Conservation (phyloP, 2,888 invertebrate species). For the Bombyx huttoni region DNA sequence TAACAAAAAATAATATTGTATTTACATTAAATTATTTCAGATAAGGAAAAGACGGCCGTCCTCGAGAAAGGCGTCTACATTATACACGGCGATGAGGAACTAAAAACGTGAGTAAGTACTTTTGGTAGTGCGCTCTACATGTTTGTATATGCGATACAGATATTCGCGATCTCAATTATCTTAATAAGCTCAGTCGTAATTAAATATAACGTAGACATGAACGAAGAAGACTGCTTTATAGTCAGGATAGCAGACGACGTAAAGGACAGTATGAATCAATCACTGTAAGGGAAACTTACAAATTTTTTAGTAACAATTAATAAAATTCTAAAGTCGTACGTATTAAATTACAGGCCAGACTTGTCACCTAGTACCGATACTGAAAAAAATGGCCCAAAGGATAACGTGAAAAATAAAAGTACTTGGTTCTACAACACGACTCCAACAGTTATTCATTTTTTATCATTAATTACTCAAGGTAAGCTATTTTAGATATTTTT, state of each 20-base stretch:
- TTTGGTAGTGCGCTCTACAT: conserved; percentile 2
- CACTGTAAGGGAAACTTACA: conserved; percentile 20
- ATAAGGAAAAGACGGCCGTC: conserved; percentile 31
- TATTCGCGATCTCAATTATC: conserved; percentile 9
- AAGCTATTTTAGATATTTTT: conserved; percentile 12
- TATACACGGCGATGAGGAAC: conserved; percentile 27
- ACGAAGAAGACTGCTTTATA: conserved; percentile 43
- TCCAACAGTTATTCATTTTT: conserved; percentile 18
- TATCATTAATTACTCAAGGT: conserved; percentile 24
- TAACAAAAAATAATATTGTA: neutral
- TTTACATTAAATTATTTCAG: conserved; percentile 20
- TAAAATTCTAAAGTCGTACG: neutral
- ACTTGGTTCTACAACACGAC: conserved; percentile 12
- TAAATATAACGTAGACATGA: conserved; percentile 30
- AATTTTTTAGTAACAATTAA: neutral
- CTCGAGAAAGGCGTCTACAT: conserved; percentile 37
- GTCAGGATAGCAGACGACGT: conserved; percentile 18
- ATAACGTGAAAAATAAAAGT: conserved; percentile 10
- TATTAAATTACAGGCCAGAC: conserved; percentile 17
- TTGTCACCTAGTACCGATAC: conserved; percentile 12
- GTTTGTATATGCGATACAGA: conserved; percentile 4
- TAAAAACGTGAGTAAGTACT: conserved; percentile 49
- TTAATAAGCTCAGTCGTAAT: conserved; percentile 12
- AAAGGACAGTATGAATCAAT: conserved; percentile 21
- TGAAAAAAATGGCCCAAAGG: conserved; percentile 14